Base-by-base conservation (phyloP, 2,888 invertebrate species). In the Tinea pellionella region DNA sequence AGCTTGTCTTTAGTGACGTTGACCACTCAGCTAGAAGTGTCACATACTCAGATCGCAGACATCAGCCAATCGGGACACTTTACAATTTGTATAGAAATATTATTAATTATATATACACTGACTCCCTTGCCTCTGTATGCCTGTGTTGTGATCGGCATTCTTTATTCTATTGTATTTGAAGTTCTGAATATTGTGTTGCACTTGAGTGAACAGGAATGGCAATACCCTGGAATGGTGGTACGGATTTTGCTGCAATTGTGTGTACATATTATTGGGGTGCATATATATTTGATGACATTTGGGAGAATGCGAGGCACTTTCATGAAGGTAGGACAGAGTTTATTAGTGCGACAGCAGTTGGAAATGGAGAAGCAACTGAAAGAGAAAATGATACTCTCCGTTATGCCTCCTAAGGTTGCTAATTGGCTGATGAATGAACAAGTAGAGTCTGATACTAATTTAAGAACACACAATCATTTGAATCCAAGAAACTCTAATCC, bases 381-480 rank as follows among this genome's bases (percentile, higher is more conserved):
- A 77, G 97, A 98, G 77, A 96, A 97, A 77, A 98, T 98, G 97
- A 97, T 97, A 68, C 95, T 95, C 75, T 98, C 97, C 19, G 95
- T 99, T 62, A 98, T 98, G 98, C 98, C 98, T 8, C 96, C 96
- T 0, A 94, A 93, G 72, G 94, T 97, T 1, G 96, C 97, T 1
- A 91, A 92, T 66, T 95, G 94, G 93, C 76, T 96, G 60, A 90
- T 96, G 88, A 92, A 92, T 64, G 94, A 95, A 71, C 91, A 93
- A 69, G 89, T 91, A 63, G 90, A 91, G 63, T 74, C 82, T 19
- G 88, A 90, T 61, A 89, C 89, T 63, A 83, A 88, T 66, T 79
- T 90, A 66, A 89, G 90, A 69, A 69, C 73, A 24, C 77, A 83
- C 62, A 74, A 80, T 66, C 73, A 80, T 43, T 68, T 84, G 15